phyloP scores from a whole-genome alignment of 2,888 invertebrate species.

The Drosophila mettleri region DNA sequence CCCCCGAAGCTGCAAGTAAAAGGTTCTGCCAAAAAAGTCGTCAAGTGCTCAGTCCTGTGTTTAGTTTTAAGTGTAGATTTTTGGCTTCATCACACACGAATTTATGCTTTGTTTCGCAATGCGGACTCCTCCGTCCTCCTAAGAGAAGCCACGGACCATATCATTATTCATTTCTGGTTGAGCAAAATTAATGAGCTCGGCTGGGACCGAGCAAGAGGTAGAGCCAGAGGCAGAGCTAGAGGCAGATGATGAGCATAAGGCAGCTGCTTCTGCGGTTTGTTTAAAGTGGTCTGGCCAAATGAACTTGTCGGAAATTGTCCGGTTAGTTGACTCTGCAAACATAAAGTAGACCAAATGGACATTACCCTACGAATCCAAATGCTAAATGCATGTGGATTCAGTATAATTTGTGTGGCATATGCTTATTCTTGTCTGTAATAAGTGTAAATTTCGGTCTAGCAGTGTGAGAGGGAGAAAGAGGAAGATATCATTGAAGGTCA shows the following conservation, averaged over 20 bases:
- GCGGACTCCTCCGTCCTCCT: neutral
- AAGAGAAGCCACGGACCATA: constrained; percentile 19
- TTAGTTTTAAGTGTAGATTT: constrained; percentile 41
- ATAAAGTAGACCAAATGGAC: constrained; percentile 13
- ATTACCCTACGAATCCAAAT: neutral
- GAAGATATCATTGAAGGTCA: neutral
- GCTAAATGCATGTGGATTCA: constrained; percentile 15
- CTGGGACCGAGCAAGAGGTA: neutral
- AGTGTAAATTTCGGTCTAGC: neutral
- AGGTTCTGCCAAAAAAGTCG: constrained; percentile 20
- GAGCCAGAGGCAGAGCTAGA: neutral
- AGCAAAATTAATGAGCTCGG: constrained; percentile 59
- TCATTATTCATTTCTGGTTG: constrained; percentile 56
- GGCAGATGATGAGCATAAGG: too few species aligned
- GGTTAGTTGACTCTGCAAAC: constrained; percentile 23
- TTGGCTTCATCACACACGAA: constrained; percentile 36
- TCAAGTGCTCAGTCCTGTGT: constrained; percentile 22
- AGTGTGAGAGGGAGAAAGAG: too few species aligned
- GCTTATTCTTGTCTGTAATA: neutral
- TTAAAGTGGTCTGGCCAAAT: constrained; percentile 48
- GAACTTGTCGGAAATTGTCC: constrained; percentile 32
- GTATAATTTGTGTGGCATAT: constrained; percentile 24
- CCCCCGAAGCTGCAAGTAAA: constrained; percentile 5
- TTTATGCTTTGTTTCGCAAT: constrained; percentile 4
- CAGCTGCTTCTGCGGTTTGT: constrained; percentile 30